Evolutionary conservation across 2,113 vertebrate genomes (phyloP).

Genomic region (Lasiurus cinereus): DNA sequence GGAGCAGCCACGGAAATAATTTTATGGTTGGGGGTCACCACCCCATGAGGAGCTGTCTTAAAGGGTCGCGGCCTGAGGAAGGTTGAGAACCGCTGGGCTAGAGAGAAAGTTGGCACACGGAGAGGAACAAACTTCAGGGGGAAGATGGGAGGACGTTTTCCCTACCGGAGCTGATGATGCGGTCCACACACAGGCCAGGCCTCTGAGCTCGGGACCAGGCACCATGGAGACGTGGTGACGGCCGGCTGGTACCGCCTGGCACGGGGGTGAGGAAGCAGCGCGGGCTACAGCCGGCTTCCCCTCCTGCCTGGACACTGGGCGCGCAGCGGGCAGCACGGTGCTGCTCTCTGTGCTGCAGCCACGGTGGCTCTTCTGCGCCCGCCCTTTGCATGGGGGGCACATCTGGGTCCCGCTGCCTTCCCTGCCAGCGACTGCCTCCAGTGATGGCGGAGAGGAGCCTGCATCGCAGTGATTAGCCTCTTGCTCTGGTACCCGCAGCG

Average conservation of each 20-base stretch:
- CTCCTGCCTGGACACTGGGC: no score
- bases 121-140: slow-evolving; percentile 55
- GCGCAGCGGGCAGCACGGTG: no score
- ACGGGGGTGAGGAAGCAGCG: not conserved
- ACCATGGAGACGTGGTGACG: not conserved
- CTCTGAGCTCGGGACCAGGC: not conserved
- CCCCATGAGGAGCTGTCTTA: no score
- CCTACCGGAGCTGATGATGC: slow-evolving; percentile 28
- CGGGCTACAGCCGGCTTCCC: no score
- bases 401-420: not conserved
- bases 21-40: no score
- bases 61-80: no score
- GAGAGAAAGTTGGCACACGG: slow-evolving; percentile 23
- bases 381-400: not conserved
- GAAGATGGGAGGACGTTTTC: not conserved
- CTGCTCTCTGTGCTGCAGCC: no score
- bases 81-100: no score
- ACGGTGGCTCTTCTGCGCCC: no score
- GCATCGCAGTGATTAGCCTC: not conserved
- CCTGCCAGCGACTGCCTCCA: no score
- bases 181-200: not conserved
- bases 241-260: not conserved
- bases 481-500: not conserved
- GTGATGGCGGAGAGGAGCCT: not conserved
- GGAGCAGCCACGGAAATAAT: no score